These are phyloP conservation scores for Cartodere bifasciata DNA, from an alignment of 2,888 invertebrate species.

Conservation along the genomic window DNA sequence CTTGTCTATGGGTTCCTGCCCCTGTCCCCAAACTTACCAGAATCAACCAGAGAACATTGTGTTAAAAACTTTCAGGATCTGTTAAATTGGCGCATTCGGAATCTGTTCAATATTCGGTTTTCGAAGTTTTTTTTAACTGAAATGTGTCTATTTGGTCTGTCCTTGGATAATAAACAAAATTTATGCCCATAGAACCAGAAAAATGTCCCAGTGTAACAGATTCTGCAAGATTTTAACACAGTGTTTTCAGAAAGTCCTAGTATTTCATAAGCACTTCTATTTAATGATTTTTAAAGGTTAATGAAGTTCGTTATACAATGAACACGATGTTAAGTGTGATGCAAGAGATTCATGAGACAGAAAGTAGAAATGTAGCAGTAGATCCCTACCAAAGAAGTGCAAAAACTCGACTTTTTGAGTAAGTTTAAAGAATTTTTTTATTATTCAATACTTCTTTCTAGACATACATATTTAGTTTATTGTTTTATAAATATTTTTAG, in stretches of 20 bases:
- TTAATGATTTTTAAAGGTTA: conserved; percentile 43
- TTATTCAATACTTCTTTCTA: conserved; percentile 9
- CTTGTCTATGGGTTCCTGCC: no score
- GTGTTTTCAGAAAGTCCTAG: conserved; percentile 2
- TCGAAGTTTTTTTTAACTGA: no score
- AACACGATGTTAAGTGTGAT: conserved; percentile 47
- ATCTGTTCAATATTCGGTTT: no score
- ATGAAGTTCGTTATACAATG: conserved; percentile 60
- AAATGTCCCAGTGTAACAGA: no score
- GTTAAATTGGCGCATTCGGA: no score
- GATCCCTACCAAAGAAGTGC: conserved; percentile 36
- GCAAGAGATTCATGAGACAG: conserved; percentile 28
- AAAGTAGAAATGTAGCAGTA: conserved; percentile 27
- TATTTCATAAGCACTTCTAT: neutral
- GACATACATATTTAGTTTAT: neutral
- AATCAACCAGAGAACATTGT: no score
- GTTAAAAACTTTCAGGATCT: no score
- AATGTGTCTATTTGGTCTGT: no score
- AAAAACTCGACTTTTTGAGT: conserved; percentile 36
- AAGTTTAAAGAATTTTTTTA: conserved; percentile 18
- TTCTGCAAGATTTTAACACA: no score
- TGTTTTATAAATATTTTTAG: neutral
- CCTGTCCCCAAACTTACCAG: no score
- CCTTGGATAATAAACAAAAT: neutral
- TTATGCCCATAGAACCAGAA: no score